Conservation (phyloP, 2,797 vertebrate genomes). For the Sphenopsis melanotis region DNA sequence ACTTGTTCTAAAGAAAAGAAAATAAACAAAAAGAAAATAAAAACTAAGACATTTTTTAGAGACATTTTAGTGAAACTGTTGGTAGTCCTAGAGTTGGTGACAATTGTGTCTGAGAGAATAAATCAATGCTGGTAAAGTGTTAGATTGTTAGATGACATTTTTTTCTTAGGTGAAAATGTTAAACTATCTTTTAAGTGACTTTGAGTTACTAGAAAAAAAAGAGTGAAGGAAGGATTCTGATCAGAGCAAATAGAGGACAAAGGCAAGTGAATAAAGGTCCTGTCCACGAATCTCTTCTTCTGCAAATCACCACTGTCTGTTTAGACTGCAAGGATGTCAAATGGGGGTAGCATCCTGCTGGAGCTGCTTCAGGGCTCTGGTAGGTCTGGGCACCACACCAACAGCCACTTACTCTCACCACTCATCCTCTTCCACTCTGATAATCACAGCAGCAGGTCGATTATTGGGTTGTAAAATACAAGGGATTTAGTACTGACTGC, state of each 20-base stretch:
- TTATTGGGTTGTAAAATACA: constrained; percentile 62
- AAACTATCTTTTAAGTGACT: constrained; percentile 43
- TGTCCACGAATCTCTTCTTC: not conserved
- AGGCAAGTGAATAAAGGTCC: not conserved
- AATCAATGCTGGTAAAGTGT: not conserved
- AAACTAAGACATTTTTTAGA: not conserved
- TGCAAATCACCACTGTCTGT: not conserved
- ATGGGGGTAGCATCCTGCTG: constrained; percentile 10
- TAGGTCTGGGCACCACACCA: constrained; percentile 55
- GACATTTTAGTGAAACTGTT: not conserved
- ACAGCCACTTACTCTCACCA: constrained; percentile 34
- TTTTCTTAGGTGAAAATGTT: not conserved
- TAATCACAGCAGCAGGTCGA: constrained; percentile 66
- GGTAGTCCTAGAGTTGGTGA: not conserved
- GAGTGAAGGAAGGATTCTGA: not conserved
- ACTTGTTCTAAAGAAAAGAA: not conserved
- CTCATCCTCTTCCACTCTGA: constrained; percentile 57
- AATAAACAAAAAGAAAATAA: not conserved
- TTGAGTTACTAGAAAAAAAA: not conserved
- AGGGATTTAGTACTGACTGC: constrained; percentile 61
- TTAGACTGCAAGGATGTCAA: not conserved
- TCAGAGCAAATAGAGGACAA: not conserved
- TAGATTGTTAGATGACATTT: not conserved
- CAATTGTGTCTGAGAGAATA: not conserved
- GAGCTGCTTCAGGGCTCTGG: constrained; percentile 30